A percentile compares a stretch with the other conserved stretches of the same genome.
phyloP scores from a whole-genome alignment of 2,113 vertebrate species.

The Rostratula benghalensis region DNA sequence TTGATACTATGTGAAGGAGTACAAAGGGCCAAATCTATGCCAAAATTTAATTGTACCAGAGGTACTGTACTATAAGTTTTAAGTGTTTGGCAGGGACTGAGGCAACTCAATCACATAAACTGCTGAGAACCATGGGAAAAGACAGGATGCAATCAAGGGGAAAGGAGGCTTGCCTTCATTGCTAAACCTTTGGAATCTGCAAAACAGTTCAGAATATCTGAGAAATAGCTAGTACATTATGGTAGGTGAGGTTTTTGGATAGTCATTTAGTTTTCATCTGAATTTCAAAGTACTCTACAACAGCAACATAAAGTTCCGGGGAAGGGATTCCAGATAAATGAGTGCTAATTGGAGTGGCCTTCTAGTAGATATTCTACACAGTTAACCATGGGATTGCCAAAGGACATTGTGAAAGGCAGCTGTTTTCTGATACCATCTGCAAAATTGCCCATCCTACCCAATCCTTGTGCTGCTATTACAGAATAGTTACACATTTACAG shows the following conservation, averaged over 20 bases:
- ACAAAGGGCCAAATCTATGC: background rate
- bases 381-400: conserved; percentile 39
- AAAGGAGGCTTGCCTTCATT: background rate
- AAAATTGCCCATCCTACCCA: conserved; percentile 3
- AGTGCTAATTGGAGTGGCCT: conserved; percentile 52
- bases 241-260: conserved; percentile 19
- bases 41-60: background rate
- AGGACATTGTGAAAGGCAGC: conserved; percentile 18
- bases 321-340: conserved; percentile 44
- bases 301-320: conserved; percentile 22
- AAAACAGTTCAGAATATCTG: background rate
- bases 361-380: conserved; percentile 29
- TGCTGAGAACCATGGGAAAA: background rate
- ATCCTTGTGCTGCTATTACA: background rate
- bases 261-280: conserved; percentile 19
- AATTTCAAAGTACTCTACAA: conserved; percentile 43
- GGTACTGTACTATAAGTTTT: background rate
- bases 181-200: background rate
- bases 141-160: background rate
- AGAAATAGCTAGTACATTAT: background rate
- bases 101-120: background rate
- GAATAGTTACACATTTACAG: conserved; percentile 19
- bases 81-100: background rate
- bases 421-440: conserved; percentile 32
- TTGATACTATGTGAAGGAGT: background rate